Percentiles rank a stretch among this genome's conserved stretches.
phyloP scores from a whole-genome alignment of 2,888 invertebrate species.

The Malacosoma neustria region DNA sequence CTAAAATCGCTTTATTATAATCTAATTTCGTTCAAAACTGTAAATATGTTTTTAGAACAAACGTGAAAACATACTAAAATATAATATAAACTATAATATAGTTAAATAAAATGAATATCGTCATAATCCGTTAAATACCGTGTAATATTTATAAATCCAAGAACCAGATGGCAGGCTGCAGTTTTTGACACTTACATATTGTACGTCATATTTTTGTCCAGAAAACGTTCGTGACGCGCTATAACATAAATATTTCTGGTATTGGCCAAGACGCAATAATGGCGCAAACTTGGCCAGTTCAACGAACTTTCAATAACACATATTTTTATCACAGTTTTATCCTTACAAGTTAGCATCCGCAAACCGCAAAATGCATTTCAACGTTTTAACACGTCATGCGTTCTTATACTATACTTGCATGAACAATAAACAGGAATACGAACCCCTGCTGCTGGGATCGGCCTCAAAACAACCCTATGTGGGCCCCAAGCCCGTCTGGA shows the following conservation, averaged over 20 bases:
- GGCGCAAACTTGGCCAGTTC: conserved; percentile 31
- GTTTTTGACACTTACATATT: conserved; percentile 4
- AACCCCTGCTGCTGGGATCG: no score
- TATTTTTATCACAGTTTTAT: conserved; percentile 5
- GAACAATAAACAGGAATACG: no score
- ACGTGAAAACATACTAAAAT: no score
- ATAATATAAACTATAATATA: no score
- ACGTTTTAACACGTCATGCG: background rate
- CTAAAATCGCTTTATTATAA: no score
- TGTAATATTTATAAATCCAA: no score
- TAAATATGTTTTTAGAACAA: no score
- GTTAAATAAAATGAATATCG: background rate
- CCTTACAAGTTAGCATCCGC: conserved; percentile 7
- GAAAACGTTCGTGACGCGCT: conserved; percentile 22
- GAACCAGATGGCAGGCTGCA: background rate
- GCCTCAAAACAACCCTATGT: no score
- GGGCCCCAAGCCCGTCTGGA: no score
- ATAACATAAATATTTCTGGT: conserved; percentile 50
- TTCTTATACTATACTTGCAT: no score
- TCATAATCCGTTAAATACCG: background rate
- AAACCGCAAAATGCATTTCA: background rate
- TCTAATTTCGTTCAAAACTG: no score
- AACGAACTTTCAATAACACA: conserved; percentile 28
- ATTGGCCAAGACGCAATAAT: conserved; percentile 24
- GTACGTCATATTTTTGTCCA: conserved; percentile 28